These are phyloP conservation scores for Gymnorhina tibicen DNA, from an alignment of 2,113 vertebrate genomes.

Conservation along the genomic window DNA sequence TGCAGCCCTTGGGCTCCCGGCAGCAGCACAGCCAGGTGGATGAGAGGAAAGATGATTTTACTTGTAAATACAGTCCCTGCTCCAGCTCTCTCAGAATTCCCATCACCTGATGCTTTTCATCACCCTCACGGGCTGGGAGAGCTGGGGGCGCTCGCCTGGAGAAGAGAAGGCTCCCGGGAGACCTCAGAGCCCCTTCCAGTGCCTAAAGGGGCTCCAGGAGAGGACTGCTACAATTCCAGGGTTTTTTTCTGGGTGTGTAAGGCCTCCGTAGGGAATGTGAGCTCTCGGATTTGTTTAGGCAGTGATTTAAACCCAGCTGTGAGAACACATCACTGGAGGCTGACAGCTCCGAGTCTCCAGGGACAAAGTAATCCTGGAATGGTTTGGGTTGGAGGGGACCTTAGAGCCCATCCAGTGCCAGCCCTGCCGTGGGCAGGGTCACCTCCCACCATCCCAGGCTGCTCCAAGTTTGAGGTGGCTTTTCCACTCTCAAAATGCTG, in stretches of 20 bases:
- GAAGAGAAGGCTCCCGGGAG: neutral
- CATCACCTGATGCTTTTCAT: neutral
- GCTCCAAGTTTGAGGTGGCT: neutral
- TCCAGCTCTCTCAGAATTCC: neutral
- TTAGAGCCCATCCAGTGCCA: neutral
- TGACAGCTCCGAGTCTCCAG: neutral
- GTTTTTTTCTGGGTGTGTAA: neutral
- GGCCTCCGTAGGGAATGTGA: neutral
- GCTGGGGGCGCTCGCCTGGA: neutral
- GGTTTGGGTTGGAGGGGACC: neutral
- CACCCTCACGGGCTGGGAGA: neutral
- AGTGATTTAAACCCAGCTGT: neutral
- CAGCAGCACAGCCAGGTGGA: neutral
- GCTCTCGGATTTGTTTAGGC: neutral
- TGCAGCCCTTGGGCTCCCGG: fast-evolving
- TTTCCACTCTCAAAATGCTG: neutral
- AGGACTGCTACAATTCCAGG: neutral
- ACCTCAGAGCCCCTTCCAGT: neutral
- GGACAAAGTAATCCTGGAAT: neutral
- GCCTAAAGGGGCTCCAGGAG: neutral
- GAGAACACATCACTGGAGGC: neutral
- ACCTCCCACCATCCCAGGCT: neutral
- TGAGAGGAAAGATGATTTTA: neutral
- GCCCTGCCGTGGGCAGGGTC: neutral
- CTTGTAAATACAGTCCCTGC: neutral